These are phyloP conservation scores for Macropodus opercularis DNA, from an alignment of 2,797 vertebrate species.

Conservation along the genomic window DNA sequence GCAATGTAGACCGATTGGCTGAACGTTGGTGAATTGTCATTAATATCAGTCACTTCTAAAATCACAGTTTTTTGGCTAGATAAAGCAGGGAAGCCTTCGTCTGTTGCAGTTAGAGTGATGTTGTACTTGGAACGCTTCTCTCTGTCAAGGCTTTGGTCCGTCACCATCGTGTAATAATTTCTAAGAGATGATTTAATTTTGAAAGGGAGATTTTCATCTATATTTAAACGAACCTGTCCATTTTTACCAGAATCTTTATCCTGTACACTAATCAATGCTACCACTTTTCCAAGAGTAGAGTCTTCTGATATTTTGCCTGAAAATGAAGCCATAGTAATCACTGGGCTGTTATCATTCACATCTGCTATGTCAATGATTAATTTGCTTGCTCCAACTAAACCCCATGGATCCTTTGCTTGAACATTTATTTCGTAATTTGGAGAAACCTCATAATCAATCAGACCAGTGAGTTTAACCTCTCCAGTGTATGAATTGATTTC, in stretches of 20 bases:
- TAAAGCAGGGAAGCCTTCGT: constrained; percentile 62
- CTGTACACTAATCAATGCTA: constrained; percentile 82
- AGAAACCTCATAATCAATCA: constrained; percentile 63
- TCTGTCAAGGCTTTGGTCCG: constrained; percentile 70
- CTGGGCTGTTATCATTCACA: constrained; percentile 83
- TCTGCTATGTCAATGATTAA: constrained; percentile 78
- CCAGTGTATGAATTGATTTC: constrained; percentile 50
- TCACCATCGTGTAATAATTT: constrained; percentile 83
- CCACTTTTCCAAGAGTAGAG: constrained; percentile 66
- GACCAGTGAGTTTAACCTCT: constrained; percentile 48
- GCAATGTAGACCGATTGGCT: constrained; percentile 53
- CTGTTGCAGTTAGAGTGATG: constrained; percentile 76
- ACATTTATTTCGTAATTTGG: constrained; percentile 76
- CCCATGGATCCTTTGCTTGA: constrained; percentile 80
- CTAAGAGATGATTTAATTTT: constrained; percentile 76
- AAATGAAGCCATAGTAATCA: constrained; percentile 73
- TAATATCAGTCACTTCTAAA: constrained; percentile 70
- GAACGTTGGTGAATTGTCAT: constrained; percentile 73
- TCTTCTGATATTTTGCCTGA: constrained; percentile 68
- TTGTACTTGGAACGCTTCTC: constrained; percentile 75
- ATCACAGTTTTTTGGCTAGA: constrained; percentile 44
- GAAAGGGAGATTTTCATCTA: constrained; percentile 78
- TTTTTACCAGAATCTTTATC: constrained; percentile 83
- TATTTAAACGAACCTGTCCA: constrained; percentile 74
- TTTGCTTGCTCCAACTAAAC: constrained; percentile 68